Base-by-base conservation (phyloP, 1,140 invertebrate species). In the Mya arenaria region DNA sequence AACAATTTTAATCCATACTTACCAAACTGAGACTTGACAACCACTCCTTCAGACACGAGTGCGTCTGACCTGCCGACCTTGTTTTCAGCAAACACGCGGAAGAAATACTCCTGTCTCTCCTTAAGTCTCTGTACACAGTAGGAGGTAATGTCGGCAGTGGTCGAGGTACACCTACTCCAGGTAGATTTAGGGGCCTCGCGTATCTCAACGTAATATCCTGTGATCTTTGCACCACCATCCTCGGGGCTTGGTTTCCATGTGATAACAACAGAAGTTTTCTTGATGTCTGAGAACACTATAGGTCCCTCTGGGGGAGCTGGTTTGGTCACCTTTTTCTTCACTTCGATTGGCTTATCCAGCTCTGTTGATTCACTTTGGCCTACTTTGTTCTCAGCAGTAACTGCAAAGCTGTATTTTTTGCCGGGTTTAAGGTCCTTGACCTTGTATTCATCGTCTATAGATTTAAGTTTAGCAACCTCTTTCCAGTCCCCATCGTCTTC, bases 181-280 rank as follows among this genome's bases (percentile, higher is more conserved):
- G 79, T 39, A 8, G 79, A 96, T 95, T 44, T 97, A 95, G 89
- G 66, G 63, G 77, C 93, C 89, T 98, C 97, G 94, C 97, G 95
- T 91, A 98, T 98, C 92, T 99, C 98, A 23, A 99, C 96, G 34
- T 96, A 93, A 89, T 99, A 99, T 90, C 97, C 96, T 0, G 96
- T 96, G 19, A 99, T 95, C 8, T 98, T 98, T 90, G 97, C 96
- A 39, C 99, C 99, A 89, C 99, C 99, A 94, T 99, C 98, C 91
- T 99, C 98, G 89, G 98, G 97, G 34, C 98, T 98, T 90, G 98
- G 97, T 82, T 97, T 95, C 98, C 98, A 99, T 88, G 96, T 95
- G 0, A 99, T 93, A 89, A 98, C 98, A 89, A 99, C 95, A 0
- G 97, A 89, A 1, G 97, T 87, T 28, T 77, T 81, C 30, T 87